Evolutionary conservation across 2,113 vertebrate species (phyloP).

Genomic region (Heterochromis multidens): DNA sequence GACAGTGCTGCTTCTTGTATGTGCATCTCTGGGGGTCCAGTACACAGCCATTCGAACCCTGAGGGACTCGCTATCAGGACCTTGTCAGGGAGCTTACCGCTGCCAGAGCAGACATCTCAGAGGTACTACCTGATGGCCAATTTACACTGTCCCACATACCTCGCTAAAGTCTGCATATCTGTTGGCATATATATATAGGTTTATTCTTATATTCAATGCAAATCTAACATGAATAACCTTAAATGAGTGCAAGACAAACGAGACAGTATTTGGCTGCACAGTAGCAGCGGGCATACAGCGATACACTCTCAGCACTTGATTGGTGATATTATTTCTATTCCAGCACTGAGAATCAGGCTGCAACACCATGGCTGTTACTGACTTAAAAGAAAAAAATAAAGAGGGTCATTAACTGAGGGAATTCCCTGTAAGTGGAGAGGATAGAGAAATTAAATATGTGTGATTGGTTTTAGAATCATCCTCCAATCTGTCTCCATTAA

Average conservation of each 20-base stretch:
- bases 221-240: background rate
- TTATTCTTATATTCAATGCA: conserved; percentile 4
- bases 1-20: conserved; percentile 77
- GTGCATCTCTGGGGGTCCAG: conserved; percentile 77
- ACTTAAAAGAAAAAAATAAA: background rate
- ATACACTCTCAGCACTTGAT: background rate
- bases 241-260: background rate
- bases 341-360: background rate
- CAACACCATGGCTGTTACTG: background rate
- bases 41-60: conserved; percentile 79
- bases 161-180: background rate
- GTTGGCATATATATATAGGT: background rate
- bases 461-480: conserved; percentile 64
- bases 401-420: conserved; percentile 26
- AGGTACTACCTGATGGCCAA: conserved; percentile 56
- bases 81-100: conserved; percentile 64
- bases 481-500: conserved; percentile 65
- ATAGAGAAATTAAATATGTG: conserved; percentile 55
- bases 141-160: background rate
- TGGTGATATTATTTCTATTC: background rate
- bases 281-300: background rate
- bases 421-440: conserved; percentile 34
- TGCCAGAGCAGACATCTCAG: conserved; percentile 63
- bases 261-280: background rate
- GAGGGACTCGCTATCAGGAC: conserved; percentile 67